Base-by-base conservation (phyloP, 2,888 invertebrate species). In the Gymnoscelis rufifasciata region DNA sequence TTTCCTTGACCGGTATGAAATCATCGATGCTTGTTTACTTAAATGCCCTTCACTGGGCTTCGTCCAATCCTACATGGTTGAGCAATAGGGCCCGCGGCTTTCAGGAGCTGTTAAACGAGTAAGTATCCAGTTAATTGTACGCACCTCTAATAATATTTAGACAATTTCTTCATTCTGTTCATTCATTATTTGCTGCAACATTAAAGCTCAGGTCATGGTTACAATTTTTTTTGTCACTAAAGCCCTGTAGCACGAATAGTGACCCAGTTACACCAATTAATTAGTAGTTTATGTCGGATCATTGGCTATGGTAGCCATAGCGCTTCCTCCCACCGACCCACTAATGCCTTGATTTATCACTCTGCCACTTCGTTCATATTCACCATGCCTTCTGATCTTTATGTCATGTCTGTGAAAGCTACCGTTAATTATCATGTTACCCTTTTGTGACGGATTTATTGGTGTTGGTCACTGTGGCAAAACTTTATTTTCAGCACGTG, bases 1-100 rank as follows among this genome's bases (percentile, higher is more conserved):
- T 78, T 79, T 76, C 83, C 83, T 83, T 84, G 83, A 82, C 80
- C 80, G 68, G 65, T 71, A 81, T 83, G 81, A 83, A 79, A 81
- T 83, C 80, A 81, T 79, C 78, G 62, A 54, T 67, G 62, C 59
- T 37, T 81, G 73, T 79, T 81, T 79, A 71, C 74, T 72, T 71
- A 64, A 57, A 61, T 70, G 81, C 73, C 79, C 76, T 77, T 80
- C 77, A 68, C 72, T 55, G 62, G 64, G 67, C 59, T 64, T 61
- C 67, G 71, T 66, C 70, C 68, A 62, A 69, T 77, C 74, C 70
- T 67, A 71, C 68, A 63, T 71, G 60, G 64, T 78, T 74, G 71
- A 66, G 76, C 75, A 78, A 76, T 61, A 60, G 59, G 58, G 51
- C 47, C 51, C 64, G 60, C 62, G 60, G 66, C 64, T 68, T 74